Evolutionary conservation across 2,113 vertebrate genomes (phyloP).

Genomic region (Rhinoderma darwinii): DNA sequence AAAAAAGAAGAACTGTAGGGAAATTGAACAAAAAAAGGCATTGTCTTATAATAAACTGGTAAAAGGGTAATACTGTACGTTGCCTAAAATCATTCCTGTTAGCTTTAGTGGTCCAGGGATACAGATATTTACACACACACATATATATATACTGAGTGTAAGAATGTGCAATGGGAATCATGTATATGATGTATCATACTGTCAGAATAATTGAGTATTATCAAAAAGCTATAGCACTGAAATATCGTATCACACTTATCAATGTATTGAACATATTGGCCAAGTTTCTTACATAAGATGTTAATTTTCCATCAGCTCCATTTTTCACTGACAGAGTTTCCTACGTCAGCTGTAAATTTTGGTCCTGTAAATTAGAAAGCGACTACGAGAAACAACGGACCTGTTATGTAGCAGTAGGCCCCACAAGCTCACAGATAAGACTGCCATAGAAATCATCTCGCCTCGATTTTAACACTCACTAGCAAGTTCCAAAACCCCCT

Average conservation of each 20-base stretch:
- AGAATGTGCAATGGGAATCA: not conserved
- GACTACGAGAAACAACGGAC: not conserved
- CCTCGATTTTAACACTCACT: not conserved
- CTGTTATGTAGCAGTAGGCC: not conserved
- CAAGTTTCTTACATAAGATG: not conserved
- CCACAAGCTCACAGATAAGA: not conserved
- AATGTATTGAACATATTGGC: not conserved
- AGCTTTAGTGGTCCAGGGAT: constrained; percentile 66
- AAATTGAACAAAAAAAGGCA: constrained; percentile 70
- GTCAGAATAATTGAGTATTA: not conserved
- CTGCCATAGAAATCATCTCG: not conserved
- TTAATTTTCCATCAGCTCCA: not conserved
- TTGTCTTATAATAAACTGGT: constrained; percentile 65
- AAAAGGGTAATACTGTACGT: too few species aligned
- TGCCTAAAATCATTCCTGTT: constrained; percentile 72
- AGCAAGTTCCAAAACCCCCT: not conserved
- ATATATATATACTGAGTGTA: not conserved
- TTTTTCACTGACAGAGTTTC: not conserved
- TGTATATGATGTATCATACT: not conserved
- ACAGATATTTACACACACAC: constrained; percentile 54
- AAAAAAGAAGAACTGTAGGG: constrained; percentile 69
- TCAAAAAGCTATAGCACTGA: not conserved
- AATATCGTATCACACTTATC: not conserved
- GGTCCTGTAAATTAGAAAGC: not conserved
- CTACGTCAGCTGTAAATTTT: not conserved